Percentiles rank a stretch among this genome's conserved stretches.
These are phyloP conservation scores for Babyrousa celebensis DNA, from an alignment of 2,797 vertebrate species.

Conservation along the genomic window DNA sequence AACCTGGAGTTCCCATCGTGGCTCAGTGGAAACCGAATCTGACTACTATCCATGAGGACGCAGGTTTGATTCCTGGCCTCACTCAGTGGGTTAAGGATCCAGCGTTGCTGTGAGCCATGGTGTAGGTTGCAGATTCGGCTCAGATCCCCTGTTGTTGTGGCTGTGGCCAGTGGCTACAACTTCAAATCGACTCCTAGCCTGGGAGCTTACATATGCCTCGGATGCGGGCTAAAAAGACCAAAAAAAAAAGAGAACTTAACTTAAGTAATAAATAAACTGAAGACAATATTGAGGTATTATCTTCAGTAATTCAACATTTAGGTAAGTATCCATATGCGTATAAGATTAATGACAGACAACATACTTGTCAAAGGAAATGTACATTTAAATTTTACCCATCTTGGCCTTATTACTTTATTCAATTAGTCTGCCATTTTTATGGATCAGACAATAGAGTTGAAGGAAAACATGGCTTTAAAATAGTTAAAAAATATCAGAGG, in stretches of 20 bases:
- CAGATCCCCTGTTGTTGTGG: too few relatives aligned
- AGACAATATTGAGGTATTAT: not conserved
- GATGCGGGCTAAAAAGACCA: too few relatives aligned
- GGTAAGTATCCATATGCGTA: not conserved
- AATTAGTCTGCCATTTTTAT: conserved; percentile 53
- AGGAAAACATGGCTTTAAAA: conserved; percentile 41
- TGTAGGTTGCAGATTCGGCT: too few relatives aligned
- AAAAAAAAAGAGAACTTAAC: too few relatives aligned
- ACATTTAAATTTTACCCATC: conserved; percentile 38
- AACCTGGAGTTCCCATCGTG: not conserved
- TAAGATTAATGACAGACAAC: not conserved
- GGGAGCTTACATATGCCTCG: too few relatives aligned
- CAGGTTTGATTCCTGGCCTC: too few relatives aligned
- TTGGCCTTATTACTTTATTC: conserved; percentile 27
- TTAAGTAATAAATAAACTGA: not conserved
- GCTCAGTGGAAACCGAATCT: too few relatives aligned
- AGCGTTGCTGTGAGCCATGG: too few relatives aligned
- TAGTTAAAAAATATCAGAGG: not conserved
- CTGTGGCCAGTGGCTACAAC: too few relatives aligned
- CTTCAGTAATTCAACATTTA: not conserved
- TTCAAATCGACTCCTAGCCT: too few relatives aligned
- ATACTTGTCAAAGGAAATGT: conserved; percentile 27
- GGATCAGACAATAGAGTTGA: not conserved
- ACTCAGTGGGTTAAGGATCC: too few relatives aligned
- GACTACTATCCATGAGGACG: too few relatives aligned